phyloP scores from a whole-genome alignment of 2,113 vertebrate genomes.

The Petroica traversi region DNA sequence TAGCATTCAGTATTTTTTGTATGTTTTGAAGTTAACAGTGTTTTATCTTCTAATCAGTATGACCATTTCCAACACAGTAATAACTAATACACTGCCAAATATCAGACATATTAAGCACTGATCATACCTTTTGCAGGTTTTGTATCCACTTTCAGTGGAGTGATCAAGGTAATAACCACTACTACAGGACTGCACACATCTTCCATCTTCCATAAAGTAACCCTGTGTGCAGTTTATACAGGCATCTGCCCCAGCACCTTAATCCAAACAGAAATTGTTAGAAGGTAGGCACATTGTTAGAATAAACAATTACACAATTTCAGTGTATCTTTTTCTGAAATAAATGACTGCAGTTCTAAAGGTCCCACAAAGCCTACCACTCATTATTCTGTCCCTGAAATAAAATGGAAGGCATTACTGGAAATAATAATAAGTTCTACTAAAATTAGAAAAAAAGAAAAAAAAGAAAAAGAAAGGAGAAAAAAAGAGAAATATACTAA shows the following conservation, averaged over 20 bases:
- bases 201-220: conserved; percentile 91
- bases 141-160: conserved; percentile 78
- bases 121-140: conserved; percentile 86
- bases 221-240: conserved; percentile 89
- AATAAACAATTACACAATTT: not conserved
- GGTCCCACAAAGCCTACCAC: not conserved
- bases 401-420: not conserved
- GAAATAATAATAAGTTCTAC: not conserved
- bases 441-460: not conserved
- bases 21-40: not conserved
- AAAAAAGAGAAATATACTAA: not conserved
- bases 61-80: not conserved
- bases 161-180: conserved; percentile 87
- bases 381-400: not conserved
- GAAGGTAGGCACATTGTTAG: not conserved
- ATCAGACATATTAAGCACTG: not conserved
- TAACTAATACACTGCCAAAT: not conserved
- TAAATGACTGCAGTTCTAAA: not conserved
- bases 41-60: not conserved
- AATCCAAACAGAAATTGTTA: conserved; percentile 11
- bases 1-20: not conserved
- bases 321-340: not conserved
- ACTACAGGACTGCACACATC: conserved; percentile 88
- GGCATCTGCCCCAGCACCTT: conserved; percentile 88
- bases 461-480: not conserved